phyloP scores from a whole-genome alignment of 1,140 invertebrate genomes.

The Macrobrachium rosenbergii region DNA sequence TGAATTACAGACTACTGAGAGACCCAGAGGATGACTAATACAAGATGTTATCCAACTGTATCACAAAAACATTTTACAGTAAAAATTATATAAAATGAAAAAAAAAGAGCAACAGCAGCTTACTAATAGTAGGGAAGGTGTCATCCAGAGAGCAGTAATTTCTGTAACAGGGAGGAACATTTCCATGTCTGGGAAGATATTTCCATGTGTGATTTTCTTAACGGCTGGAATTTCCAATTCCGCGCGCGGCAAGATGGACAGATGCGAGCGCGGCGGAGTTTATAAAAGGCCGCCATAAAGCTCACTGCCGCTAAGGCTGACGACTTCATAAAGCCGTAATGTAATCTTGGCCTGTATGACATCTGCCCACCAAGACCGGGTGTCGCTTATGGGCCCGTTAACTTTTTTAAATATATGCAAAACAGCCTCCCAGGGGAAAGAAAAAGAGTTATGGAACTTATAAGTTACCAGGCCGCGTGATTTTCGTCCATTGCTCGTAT shows the following conservation, averaged over 20 bases:
- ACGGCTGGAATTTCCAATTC: slow-evolving; percentile 29
- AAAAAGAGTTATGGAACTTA: slow-evolving; percentile 42
- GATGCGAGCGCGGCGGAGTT: slow-evolving; percentile 2
- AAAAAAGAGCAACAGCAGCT: neutral
- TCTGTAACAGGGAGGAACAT: neutral
- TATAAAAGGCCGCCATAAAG: slow-evolving; percentile 35
- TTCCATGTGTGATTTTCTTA: slow-evolving; percentile 31
- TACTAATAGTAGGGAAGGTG: neutral
- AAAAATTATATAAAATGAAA: neutral
- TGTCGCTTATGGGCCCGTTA: slow-evolving; percentile 34
- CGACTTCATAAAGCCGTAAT: slow-evolving; percentile 42
- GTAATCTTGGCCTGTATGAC: slow-evolving; percentile 43
- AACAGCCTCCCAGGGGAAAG: slow-evolving; percentile 18
- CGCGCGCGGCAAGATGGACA: neutral
- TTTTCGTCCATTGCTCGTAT: neutral
- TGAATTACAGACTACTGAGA: no score
- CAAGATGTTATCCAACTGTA: no score
- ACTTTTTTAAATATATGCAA: slow-evolving; percentile 47
- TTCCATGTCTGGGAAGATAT: neutral
- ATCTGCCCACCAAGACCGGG: slow-evolving; percentile 26
- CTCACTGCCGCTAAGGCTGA: slow-evolving; percentile 25
- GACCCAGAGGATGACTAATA: no score
- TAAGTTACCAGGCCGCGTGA: slow-evolving; percentile 10
- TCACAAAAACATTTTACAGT: no score
- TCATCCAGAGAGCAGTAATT: neutral